Percentiles rank a stretch among this genome's conserved stretches.
These are phyloP conservation scores for Lepidochrysops patricia DNA, from an alignment of 2,888 invertebrate species.

Conservation along the genomic window DNA sequence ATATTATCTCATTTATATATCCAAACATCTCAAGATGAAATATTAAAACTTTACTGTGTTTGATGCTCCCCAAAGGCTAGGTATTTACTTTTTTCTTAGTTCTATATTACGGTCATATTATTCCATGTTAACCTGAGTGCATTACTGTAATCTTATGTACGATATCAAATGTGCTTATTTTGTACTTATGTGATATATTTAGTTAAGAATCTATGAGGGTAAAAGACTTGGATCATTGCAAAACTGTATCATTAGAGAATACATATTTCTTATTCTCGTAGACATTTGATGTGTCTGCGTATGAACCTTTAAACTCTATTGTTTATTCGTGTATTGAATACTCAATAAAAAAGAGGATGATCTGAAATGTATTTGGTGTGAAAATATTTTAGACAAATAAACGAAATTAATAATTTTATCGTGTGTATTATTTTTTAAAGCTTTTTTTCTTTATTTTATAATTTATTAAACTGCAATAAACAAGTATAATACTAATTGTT, in stretches of 20 bases:
- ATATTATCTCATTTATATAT: too few relatives aligned
- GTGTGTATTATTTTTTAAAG: neutral
- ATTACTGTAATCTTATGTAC: neutral
- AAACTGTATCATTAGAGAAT: neutral
- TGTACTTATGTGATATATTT: slow-evolving; percentile 8
- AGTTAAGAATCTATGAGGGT: neutral
- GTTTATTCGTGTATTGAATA: neutral
- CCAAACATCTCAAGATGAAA: too few relatives aligned
- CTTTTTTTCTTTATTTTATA: too few relatives aligned
- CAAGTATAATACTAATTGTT: too few relatives aligned
- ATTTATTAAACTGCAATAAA: neutral
- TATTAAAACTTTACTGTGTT: too few relatives aligned
- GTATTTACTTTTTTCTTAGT: neutral
- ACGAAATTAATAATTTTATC: neutral
- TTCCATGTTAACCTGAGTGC: neutral
- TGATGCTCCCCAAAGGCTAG: too few relatives aligned
- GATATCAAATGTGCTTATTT: slow-evolving; percentile 9
- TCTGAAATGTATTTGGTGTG: slow-evolving; percentile 3
- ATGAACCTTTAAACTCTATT: neutral
- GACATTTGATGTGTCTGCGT: neutral
- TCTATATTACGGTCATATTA: neutral
- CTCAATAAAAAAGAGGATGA: neutral
- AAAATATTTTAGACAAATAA: slow-evolving; percentile 1
- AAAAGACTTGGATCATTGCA: neutral
- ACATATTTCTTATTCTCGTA: neutral